phyloP scores from a whole-genome alignment of 2,113 vertebrate genomes.

The human (Homo sapiens) region DNA sequence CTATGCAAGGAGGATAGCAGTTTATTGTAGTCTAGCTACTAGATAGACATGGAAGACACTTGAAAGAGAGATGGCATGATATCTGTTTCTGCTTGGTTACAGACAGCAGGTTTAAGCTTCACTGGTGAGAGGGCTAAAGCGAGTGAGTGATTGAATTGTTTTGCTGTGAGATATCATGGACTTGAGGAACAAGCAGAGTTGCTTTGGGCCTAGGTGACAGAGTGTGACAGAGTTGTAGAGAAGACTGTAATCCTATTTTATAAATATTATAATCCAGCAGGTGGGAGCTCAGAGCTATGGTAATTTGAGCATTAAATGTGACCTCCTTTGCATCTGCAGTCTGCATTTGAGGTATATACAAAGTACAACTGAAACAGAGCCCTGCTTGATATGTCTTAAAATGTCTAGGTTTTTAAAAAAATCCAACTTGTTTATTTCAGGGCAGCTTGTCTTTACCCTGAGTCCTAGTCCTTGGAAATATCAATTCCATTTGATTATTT shows the following conservation, averaged over 20 bases:
- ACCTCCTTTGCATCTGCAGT: constrained; percentile 28
- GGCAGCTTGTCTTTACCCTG: constrained; percentile 22
- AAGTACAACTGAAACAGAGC: not conserved
- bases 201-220: constrained; percentile 50
- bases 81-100: not conserved
- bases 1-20: not conserved
- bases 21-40: not conserved
- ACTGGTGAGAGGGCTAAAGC: not conserved
- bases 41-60: not conserved
- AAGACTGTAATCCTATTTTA: constrained; percentile 44
- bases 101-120: constrained; percentile 33
- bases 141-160: constrained; percentile 49
- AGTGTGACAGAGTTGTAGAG: constrained; percentile 43
- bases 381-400: not conserved
- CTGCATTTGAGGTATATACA: not conserved
- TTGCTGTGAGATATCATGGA: not conserved
- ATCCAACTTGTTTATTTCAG: not conserved
- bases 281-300: constrained; percentile 30
- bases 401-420: not conserved
- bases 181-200: not conserved
- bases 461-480: not conserved
- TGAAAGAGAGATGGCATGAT: not conserved
- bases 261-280: constrained; percentile 48
- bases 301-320: constrained; percentile 53
- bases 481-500: not conserved